These are phyloP conservation scores for Pteropus alecto DNA, from an alignment of 2,113 vertebrate species.

Conservation along the genomic window DNA sequence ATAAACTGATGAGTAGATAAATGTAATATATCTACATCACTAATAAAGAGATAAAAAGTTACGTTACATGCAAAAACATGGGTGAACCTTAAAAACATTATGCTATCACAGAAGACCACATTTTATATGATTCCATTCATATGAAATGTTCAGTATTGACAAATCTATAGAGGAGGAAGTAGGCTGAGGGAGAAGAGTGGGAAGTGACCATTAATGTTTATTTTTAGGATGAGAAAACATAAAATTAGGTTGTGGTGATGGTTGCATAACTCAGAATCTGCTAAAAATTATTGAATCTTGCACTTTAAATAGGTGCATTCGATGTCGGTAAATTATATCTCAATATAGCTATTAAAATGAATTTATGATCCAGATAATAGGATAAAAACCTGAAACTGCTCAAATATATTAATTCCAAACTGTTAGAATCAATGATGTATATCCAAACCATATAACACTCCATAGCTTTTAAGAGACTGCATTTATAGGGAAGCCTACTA, in stretches of 20 bases:
- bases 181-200: not conserved
- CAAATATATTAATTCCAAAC: not conserved
- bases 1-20: not conserved
- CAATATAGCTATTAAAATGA: not conserved
- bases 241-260: not conserved
- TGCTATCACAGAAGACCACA: not conserved
- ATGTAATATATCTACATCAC: not conserved
- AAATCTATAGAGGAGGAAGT: not conserved
- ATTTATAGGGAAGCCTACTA: not conserved
- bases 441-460: not conserved
- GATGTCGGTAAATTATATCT: not conserved
- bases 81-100: not conserved
- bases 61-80: not conserved
- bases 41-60: not conserved
- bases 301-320: not conserved
- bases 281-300: not conserved
- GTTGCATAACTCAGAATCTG: not conserved
- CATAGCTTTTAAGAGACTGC: not conserved
- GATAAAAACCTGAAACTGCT: not conserved
- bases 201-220: not conserved
- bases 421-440: not conserved
- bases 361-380: not conserved
- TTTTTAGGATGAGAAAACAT: not conserved
- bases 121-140: not conserved
- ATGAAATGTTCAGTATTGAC: not conserved